Base-by-base conservation (phyloP, 1,140 invertebrate species). In the Hydropsyche tenuis region DNA sequence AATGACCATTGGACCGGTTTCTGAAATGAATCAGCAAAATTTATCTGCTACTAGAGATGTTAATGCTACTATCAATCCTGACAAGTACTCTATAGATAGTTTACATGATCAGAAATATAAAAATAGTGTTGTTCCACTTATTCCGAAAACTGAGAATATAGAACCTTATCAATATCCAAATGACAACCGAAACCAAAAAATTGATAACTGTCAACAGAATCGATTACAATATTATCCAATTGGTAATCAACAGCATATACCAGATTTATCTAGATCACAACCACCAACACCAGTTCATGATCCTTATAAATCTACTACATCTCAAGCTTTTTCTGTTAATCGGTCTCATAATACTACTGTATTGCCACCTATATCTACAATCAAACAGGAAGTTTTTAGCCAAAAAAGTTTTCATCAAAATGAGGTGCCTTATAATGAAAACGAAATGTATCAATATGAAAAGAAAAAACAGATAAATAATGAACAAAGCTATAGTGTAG, bases 1-100 rank as follows among this genome's bases (percentile, higher is more conserved):
- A 81, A 86, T 87, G 83, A 81, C 85, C 51, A 83, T 87, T 73
- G 84, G 85, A 81, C 84, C 84, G 79, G 84, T 85, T 75, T 85
- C 84, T 65, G 83, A 85, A 78, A 84, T 82, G 77, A 85, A 85
- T 77, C 82, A 85, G 79, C 83, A 85, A 76, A 83, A 82, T 62
- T 79, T 80, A 76, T 76, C 79, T 18, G 70, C 81, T 22, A 27
- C 78, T 63, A 79, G 79, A 25, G 81, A 84, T 51, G 79, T 78
- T 18, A 84, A 81, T 78, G 80, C 83, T 81, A 80, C 83, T 81
- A 84, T 79, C 68, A 81, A 79, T 79, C 73, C 78, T 27, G 14
- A 63, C 11, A 74, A 69, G 27, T 37, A 23, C 79, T 83, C 81
- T 75, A 80, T 82, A 66, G 81, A 79, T 74, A 81, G 82, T 77